Conservation (phyloP, 2,113 vertebrate genomes). For the Triplophysa rosa region DNA sequence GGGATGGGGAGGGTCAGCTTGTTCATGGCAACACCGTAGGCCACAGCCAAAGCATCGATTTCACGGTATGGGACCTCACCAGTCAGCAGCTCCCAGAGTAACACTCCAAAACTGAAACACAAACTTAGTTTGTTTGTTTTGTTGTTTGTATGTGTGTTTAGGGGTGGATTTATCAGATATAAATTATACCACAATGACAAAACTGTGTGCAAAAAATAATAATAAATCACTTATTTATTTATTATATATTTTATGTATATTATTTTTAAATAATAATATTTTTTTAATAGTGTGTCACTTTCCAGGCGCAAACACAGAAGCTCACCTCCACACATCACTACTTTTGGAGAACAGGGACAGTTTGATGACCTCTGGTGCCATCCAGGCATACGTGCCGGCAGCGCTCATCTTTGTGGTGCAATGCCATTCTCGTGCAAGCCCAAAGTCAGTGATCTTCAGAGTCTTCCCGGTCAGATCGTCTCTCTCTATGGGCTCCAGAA, state of each 20-base stretch:
- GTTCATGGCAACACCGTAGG: slow-evolving; percentile 92
- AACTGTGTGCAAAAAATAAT: too few species aligned
- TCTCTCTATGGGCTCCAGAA: slow-evolving; percentile 81
- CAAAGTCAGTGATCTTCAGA: slow-evolving; percentile 96
- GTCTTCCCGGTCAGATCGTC: slow-evolving; percentile 82
- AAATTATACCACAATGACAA: too few species aligned
- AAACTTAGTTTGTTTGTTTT: background rate
- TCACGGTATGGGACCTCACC: slow-evolving; percentile 91
- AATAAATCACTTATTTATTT: too few species aligned
- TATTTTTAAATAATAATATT: too few species aligned
- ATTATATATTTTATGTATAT: too few species aligned
- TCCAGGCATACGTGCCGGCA: slow-evolving; percentile 94
- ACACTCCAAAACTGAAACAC: slow-evolving; percentile 82
- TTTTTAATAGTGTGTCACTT: too few species aligned
- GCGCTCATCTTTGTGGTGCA: slow-evolving; percentile 96
- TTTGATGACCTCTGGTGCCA: slow-evolving; percentile 94
- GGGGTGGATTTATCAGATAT: too few species aligned
- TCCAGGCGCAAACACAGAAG: background rate
- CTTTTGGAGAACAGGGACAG: slow-evolving; percentile 91
- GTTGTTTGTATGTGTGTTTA: background rate
- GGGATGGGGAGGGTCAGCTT: slow-evolving; percentile 88
- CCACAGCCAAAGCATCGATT: slow-evolving; percentile 88
- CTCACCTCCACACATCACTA: slow-evolving; percentile 91
- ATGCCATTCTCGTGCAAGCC: slow-evolving; percentile 93
- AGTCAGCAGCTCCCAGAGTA: slow-evolving; percentile 92